Evolutionary conservation across 2,797 vertebrate species (phyloP).

Genomic region (Lateolabrax maculatus): DNA sequence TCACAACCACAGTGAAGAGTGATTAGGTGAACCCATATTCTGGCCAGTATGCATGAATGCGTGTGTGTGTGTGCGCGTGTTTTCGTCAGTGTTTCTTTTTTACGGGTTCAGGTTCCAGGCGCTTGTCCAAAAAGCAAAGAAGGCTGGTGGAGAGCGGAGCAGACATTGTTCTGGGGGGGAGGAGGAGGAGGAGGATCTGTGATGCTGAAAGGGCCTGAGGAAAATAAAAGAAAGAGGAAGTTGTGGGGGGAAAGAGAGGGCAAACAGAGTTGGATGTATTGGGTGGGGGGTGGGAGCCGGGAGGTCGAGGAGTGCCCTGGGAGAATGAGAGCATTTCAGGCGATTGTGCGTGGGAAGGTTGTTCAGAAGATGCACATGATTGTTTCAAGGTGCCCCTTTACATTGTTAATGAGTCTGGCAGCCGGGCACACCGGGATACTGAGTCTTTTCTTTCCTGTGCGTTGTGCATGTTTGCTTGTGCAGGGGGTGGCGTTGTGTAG

Average conservation of each 20-base stretch:
- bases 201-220: constrained; percentile 72
- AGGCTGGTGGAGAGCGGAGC: constrained; percentile 67
- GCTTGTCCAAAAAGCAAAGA: constrained; percentile 66
- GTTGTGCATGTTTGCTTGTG: constrained; percentile 30
- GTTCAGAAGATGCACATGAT: constrained; percentile 72
- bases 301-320: constrained; percentile 62
- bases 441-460: constrained; percentile 22
- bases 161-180: constrained; percentile 78
- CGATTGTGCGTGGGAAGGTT: constrained; percentile 67
- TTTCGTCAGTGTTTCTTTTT: constrained; percentile 48
- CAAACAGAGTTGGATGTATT: constrained; percentile 70
- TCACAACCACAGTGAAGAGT: constrained; percentile 70
- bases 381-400: constrained; percentile 75
- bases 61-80: constrained; percentile 1
- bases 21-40: constrained; percentile 76
- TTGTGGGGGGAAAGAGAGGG: constrained; percentile 65
- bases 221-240: constrained; percentile 81
- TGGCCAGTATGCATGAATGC: constrained; percentile 27
- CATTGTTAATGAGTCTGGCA: constrained; percentile 61
- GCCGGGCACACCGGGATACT: constrained; percentile 9
- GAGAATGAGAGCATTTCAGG: constrained; percentile 76
- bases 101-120: constrained; percentile 75
- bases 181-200: constrained; percentile 58
- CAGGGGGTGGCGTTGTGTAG: constrained; percentile 35
- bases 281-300: constrained; percentile 14